These are phyloP conservation scores for Eristalis arbustorum DNA, from an alignment of 2,888 invertebrate species.

Conservation along the genomic window DNA sequence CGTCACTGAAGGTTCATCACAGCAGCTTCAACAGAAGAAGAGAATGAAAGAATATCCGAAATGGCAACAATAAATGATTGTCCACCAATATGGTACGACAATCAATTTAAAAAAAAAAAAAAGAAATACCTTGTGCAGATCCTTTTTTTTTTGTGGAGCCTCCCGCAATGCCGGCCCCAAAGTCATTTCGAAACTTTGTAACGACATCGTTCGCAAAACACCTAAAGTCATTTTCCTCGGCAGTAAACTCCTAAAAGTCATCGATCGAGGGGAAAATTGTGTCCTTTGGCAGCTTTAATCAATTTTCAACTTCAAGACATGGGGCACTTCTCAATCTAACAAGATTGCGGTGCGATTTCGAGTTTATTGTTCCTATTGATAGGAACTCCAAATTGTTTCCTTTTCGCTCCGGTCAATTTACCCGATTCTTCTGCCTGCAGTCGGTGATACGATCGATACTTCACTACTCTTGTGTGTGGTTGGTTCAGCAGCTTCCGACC, in stretches of 20 bases:
- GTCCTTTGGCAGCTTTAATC: background rate
- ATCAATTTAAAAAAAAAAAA: slow-evolving; percentile 11
- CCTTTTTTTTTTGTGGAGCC: background rate
- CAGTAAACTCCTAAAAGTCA: background rate
- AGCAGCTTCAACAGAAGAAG: background rate
- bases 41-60: background rate
- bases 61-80: slow-evolving; percentile 7
- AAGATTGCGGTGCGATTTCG: background rate
- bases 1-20: background rate
- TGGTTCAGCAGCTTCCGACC: no score
- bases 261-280: background rate
- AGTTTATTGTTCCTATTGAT: no score
- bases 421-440: no score
- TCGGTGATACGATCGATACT: no score
- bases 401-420: no score
- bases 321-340: background rate
- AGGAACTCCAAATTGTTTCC: no score
- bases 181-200: background rate
- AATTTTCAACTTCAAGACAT: background rate
- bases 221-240: background rate
- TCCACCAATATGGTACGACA: slow-evolving; percentile 21
- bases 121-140: background rate
- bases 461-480: no score
- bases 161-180: background rate
- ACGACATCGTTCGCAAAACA: background rate